Base-by-base conservation (phyloP, 2,113 vertebrate species). In the Peromyscus leucopus region DNA sequence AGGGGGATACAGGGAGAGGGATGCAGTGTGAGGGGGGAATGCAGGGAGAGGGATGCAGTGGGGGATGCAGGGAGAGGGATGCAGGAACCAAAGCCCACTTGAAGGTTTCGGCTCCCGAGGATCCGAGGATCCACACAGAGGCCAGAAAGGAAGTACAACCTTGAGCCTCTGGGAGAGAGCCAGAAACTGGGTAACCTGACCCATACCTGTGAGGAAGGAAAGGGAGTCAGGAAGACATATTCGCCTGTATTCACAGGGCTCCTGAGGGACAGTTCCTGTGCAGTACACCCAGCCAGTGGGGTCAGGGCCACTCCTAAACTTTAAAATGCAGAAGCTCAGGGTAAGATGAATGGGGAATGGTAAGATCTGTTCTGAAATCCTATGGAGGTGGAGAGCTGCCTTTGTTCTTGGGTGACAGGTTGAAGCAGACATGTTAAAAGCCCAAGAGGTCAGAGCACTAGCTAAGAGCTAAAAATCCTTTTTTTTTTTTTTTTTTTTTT, bases 271-370 rank as follows among this genome's bases (percentile, higher is more conserved):
- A 46, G 46, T 17, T 28, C 2, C 28, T 9, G 61, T 10, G 39
- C 17, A 6, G 36, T 0, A 2, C 10, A 10, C 8, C 24, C 48
- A 0, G 3, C 4, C 16, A 7, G n/a, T 2, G 10, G 22, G 17
- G 21, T 63, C 26, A 76, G 39, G 19, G 57, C 17, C 28, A 36
- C 7, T 46, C 39, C 48, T 0, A 39, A 5, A 78, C 75, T 96
- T 5, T 4, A 17, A 91, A 71, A 76, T 2, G 63, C 9, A 55
- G 42, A 67, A 0, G 76, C 21, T 7, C 51, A 83, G 89, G 65
- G n/a, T 17, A 59, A 31, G 46, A 42, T 93, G 96, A 74, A 15
- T 26, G 9, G 84, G 46, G 42, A 21, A 21, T 28, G 78, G 75
- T 61, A 71, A 85, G 88, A 26, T 0, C 84, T 46, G 69, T 95